Evolutionary conservation across 2,888 invertebrate genomes (phyloP), one percentile per base, ranked within the genome.

Genomic region (Pristionchus arcanus): DNA sequence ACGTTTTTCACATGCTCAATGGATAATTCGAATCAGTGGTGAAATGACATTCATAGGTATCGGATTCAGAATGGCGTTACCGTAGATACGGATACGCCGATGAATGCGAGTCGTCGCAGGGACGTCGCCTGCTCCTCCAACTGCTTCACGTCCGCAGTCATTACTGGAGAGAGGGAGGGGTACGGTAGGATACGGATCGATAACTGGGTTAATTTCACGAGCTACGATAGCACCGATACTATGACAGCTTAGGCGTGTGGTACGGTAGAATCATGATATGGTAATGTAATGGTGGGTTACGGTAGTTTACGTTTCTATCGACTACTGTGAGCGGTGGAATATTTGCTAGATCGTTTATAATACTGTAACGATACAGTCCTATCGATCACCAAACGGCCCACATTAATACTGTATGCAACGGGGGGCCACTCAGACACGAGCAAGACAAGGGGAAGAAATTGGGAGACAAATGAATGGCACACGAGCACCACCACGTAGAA

Each of bases 51-150:
- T 66, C 11, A n/a, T n/a, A 68, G 31, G 1, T 31, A 25, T 25
- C n/a, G 49, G 37, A 37, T 25, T 42, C 37, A 81, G 81, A n/a
- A 81, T 16, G 55, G 16, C 55, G 55, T 37, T 42, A 89, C 83
- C 84, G 93, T 93, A 87, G 92, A 92, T 84, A 93, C 91, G 87
- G 93, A 91, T 53, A 94, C 94, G 90, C 93, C 93, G 89, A 93
- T 87, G 91, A 94, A 93, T n/a, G 94, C 94, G 90, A 93, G 91
- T 71, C 92, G 91, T 89, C 93, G 92, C 81, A 93, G 92, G 28
- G 91, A 92, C 87, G 91, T 90, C 85, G 93, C 93, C 90, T 94
- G 93, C 42, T 91, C 90, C 90, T 94, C 93, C 90, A 92, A 90
- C 91, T 92, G 91, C 91, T 93, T 92, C 89, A 92, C 92, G 90